phyloP scores from a whole-genome alignment of 2,113 vertebrate genomes.

The Turdus rufiventris region DNA sequence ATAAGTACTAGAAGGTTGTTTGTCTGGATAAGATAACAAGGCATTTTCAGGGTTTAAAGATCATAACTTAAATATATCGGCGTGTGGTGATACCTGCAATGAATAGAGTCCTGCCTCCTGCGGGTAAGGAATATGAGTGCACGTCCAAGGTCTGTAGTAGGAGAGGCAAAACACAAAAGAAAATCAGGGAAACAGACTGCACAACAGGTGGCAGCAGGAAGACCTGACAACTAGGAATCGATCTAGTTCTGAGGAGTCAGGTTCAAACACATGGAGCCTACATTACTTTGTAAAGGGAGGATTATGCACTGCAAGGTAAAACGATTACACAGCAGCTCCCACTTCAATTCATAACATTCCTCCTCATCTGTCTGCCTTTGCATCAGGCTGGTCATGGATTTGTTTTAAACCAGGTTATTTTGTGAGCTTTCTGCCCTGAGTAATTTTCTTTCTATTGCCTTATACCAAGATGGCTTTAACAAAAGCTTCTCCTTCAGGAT shows the following conservation, averaged over 20 bases:
- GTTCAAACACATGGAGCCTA: not conserved
- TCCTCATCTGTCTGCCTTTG: not conserved
- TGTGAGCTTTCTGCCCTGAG: not conserved
- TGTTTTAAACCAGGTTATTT: not conserved
- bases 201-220: not conserved
- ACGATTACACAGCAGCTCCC: not conserved
- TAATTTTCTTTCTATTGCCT: not conserved
- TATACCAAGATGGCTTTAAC: not conserved
- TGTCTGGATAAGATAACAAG: not conserved
- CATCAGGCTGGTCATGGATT: not conserved
- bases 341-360: not conserved
- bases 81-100: not conserved
- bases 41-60: constrained; percentile 7
- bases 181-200: not conserved
- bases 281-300: not conserved
- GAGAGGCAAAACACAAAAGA: not conserved
- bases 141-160: not conserved
- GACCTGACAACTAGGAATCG: not conserved
- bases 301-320: not conserved
- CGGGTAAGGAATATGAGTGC: not conserved
- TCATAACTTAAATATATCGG: not conserved
- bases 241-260: not conserved
- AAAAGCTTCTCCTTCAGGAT: not conserved
- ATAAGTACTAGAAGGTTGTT: not conserved
- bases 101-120: not conserved